Base-by-base conservation (phyloP, 2,888 invertebrate species). In the Sympetrum striolatum region DNA sequence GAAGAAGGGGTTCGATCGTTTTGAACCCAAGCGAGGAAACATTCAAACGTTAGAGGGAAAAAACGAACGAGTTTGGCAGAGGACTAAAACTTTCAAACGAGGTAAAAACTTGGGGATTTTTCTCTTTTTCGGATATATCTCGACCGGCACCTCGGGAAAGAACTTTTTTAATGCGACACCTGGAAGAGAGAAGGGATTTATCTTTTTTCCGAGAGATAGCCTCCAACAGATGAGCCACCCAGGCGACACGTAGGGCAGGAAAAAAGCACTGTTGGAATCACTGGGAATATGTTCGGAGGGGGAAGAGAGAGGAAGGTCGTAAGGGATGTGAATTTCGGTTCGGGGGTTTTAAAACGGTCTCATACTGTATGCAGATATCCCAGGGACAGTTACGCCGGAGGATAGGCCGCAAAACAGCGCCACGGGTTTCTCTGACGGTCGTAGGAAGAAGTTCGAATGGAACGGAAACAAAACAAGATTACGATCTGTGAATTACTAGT, bases 81-180 rank as follows among this genome's bases (percentile, higher is more conserved):
- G 58, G 3, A 31, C 82, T 53, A 53, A 82, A 82, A 22, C 53
- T 82, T 58, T 35, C 10, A 82, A 82, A 82, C 58, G 82, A 58
- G 53, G 82, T 82, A 58, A 58, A 82, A 58, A 58, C 48, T 53
- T 31, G n/a, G 58, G 53, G 82, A 58, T 82, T 73, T 73, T 73
- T 73, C 25, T 25, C 31, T 25, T 25, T 31, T 15, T 48, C 6
- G 48, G 81, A n/a, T 73, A 31, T 31, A 73, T 53, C 48, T 82
- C 31, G 48, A 82, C 82, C 53, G 53, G 53, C 53, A 53, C 44
- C 53, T 53, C 44, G 82, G 35, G 48, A 81, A 48, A 31, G 31
- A 73, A 73, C 73, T 73, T 82, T 82, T 82, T 82, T 58, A 82
- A 82, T 58, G 82, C 35, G 82, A 31, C 82, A 82, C 82, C 82